Percentiles rank a stretch among this genome's conserved stretches.
Evolutionary conservation across 2,888 invertebrate genomes (phyloP).

Genomic region (Gastrophysa polygoni): DNA sequence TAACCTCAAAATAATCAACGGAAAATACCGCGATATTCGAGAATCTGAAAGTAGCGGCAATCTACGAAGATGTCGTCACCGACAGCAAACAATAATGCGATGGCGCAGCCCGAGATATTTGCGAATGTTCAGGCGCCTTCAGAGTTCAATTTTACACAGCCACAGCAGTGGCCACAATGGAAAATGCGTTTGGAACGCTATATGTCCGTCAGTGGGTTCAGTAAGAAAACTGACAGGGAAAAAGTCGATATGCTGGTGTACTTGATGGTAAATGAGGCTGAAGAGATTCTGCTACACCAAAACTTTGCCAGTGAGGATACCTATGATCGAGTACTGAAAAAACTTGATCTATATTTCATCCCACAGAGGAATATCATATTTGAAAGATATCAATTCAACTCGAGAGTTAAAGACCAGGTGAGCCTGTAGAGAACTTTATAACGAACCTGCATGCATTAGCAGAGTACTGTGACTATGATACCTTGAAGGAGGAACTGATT

Average conservation of each 20-base stretch:
- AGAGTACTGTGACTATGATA: constrained; percentile 10
- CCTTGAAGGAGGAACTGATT: constrained; percentile 8
- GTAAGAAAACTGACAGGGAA: neutral
- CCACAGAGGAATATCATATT: neutral
- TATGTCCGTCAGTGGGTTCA: neutral
- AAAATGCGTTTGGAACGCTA: neutral
- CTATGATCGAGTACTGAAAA: no score
- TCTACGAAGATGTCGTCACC: no score
- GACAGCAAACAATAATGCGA: no score
- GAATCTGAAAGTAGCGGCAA: no score
- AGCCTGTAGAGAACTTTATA: constrained; percentile 6
- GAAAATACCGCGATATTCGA: no score
- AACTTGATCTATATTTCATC: neutral
- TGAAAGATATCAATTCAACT: neutral
- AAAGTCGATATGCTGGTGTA: neutral
- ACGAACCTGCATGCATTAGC: constrained; percentile 6
- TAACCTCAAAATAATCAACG: no score
- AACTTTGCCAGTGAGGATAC: no score
- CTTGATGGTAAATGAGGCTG: neutral
- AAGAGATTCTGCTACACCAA: neutral
- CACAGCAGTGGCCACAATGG: neutral
- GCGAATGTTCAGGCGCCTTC: neutral
- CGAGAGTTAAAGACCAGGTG: constrained; percentile 5
- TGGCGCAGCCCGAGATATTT: constrained; percentile 1
- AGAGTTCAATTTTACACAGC: neutral